Evolutionary conservation across 2,797 vertebrate species (phyloP).

Genomic region (Remorina albescens): DNA sequence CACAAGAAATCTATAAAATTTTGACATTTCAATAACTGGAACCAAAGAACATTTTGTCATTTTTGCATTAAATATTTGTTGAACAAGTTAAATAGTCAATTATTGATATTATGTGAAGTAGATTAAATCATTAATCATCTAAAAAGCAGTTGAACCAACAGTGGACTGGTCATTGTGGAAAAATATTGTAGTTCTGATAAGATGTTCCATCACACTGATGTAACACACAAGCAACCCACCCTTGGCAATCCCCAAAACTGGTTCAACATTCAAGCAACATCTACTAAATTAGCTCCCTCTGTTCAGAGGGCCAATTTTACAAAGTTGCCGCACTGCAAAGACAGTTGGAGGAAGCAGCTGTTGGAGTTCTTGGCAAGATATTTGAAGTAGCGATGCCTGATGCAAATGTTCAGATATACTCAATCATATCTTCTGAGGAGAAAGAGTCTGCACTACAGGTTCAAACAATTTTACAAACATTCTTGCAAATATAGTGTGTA

Average conservation of each 20-base stretch:
- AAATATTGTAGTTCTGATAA: not conserved
- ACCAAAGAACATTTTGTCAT: too few relatives aligned
- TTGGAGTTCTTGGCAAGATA: not conserved
- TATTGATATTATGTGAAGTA: too few relatives aligned
- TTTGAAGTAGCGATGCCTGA: not conserved
- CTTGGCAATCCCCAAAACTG: too few relatives aligned
- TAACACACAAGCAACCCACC: too few relatives aligned
- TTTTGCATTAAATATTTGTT: too few relatives aligned
- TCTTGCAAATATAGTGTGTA: not conserved
- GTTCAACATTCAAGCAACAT: not conserved
- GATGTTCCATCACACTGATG: not conserved
- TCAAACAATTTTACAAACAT: not conserved
- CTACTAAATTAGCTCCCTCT: not conserved
- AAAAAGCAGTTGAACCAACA: not conserved
- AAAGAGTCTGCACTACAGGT: not conserved
- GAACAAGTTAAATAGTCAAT: too few relatives aligned
- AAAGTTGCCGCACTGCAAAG: accelerated
- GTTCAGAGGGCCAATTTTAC: not conserved
- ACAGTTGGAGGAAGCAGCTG: conserved; percentile 18
- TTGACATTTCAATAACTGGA: too few relatives aligned
- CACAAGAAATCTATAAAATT: not conserved
- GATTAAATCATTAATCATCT: not conserved
- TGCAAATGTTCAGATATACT: not conserved
- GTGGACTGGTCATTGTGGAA: not conserved
- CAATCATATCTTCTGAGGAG: not conserved